phyloP scores from a whole-genome alignment of 2,797 vertebrate genomes.

The Notolabrus celidotus region DNA sequence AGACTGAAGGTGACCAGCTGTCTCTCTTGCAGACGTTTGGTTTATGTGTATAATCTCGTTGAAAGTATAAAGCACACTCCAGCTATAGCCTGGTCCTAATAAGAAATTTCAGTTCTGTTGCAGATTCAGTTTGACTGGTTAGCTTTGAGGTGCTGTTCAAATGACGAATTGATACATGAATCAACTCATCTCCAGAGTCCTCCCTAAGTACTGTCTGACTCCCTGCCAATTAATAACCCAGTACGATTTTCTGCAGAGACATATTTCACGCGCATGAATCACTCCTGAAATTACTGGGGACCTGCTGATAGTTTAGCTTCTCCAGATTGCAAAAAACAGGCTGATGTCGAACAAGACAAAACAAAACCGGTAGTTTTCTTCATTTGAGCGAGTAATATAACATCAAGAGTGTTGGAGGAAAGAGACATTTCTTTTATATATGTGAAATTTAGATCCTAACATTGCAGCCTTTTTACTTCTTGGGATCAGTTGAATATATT shows the following conservation, averaged over 20 bases:
- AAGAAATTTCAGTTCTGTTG: slow-evolving; percentile 29
- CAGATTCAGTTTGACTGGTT: slow-evolving; percentile 46
- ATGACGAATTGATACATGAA: slow-evolving; percentile 72
- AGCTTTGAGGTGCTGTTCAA: slow-evolving; percentile 68
- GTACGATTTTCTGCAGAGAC: slow-evolving; percentile 58
- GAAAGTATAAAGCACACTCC: neutral
- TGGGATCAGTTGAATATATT: neutral
- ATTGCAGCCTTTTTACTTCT: neutral
- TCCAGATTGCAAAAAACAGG: slow-evolving; percentile 26
- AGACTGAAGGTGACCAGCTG: neutral
- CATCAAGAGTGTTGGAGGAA: neutral
- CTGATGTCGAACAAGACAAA: slow-evolving; percentile 6
- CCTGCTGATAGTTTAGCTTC: slow-evolving; percentile 46
- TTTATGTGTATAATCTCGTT: slow-evolving; percentile 9
- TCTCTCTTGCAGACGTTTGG: slow-evolving; percentile 1
- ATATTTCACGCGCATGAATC: slow-evolving; percentile 66
- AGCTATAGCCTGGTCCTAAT: neutral
- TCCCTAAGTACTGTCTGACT: slow-evolving; percentile 61
- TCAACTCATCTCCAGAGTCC: slow-evolving; percentile 62
- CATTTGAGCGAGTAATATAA: neutral
- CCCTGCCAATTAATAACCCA: slow-evolving; percentile 72
- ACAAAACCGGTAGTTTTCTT: slow-evolving; percentile 13
- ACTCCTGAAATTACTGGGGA: slow-evolving; percentile 53
- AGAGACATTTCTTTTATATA: neutral
- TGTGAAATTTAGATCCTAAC: neutral